Percentiles rank a stretch among this genome's conserved stretches.
phyloP scores from a whole-genome alignment of 2,113 vertebrate species.

The Lophochroa leadbeateri region DNA sequence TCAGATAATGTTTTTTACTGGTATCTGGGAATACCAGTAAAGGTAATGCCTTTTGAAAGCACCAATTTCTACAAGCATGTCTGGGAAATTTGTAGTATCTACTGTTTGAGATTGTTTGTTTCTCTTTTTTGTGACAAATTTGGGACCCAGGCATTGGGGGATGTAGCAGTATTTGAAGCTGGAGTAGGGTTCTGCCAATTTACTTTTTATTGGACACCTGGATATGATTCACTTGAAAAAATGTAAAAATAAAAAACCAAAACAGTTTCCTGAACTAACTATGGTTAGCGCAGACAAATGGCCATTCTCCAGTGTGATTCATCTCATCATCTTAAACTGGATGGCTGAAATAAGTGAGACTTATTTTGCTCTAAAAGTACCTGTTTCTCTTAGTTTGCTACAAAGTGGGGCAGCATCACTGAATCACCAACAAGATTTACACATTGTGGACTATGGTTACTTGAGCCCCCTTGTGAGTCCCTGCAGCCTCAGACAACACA shows the following conservation, averaged over 20 bases:
- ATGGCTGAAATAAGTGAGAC: background rate
- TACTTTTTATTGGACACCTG: background rate
- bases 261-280: background rate
- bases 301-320: background rate
- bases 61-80: background rate
- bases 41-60: background rate
- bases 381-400: background rate
- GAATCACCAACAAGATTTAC: rapidly evolving
- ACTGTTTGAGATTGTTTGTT: background rate
- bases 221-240: background rate
- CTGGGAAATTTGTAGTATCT: background rate
- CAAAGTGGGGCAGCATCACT: background rate
- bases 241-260: background rate
- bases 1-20: background rate
- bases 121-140: background rate
- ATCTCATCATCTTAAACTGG: background rate
- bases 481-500: background rate
- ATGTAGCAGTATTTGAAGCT: background rate
- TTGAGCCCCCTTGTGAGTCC: background rate
- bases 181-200: background rate
- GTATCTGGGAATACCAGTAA: background rate
- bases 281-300: background rate
- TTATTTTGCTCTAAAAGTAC: background rate
- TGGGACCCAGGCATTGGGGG: background rate
- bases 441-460: background rate